Evolutionary conservation across 2,888 invertebrate species (phyloP).

Genomic region (Serripes groenlandicus): DNA sequence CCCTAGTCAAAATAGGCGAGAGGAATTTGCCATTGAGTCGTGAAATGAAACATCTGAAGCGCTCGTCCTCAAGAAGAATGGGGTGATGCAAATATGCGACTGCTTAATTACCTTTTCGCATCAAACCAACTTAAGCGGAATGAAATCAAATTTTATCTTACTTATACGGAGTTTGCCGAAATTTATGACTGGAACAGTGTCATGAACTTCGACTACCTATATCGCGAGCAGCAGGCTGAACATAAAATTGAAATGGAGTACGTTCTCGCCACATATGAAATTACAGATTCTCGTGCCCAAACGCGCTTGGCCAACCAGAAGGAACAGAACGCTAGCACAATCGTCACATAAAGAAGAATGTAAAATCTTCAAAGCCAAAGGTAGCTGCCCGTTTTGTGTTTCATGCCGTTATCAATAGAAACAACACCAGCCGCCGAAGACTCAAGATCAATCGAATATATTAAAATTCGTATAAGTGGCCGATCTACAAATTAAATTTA

Average conservation of each 20-base stretch:
- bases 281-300: slow-evolving; percentile 25
- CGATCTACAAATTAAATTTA: too few relatives aligned
- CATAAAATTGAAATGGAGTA: slow-evolving; percentile 41
- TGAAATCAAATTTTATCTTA: slow-evolving; percentile 41
- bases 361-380: slow-evolving; percentile 40
- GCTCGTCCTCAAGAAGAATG: slow-evolving; percentile 36
- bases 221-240: slow-evolving; percentile 38
- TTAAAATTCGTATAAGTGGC: too few relatives aligned
- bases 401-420: slow-evolving; percentile 16
- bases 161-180: slow-evolving; percentile 54
- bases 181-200: slow-evolving; percentile 47
- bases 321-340: not conserved
- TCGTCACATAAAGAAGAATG: slow-evolving; percentile 31
- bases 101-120: slow-evolving; percentile 26
- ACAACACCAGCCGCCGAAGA: not conserved
- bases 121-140: not conserved
- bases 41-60: slow-evolving; percentile 10
- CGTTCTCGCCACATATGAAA: slow-evolving; percentile 49
- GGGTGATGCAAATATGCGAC: slow-evolving; percentile 35
- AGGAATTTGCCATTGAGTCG: slow-evolving; percentile 16
- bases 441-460: too few relatives aligned
- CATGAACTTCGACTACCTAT: slow-evolving; percentile 29
- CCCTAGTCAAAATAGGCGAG: slow-evolving; percentile 24
- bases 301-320: not conserved
- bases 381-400: slow-evolving; percentile 33